phyloP scores from a whole-genome alignment of 2,113 vertebrate genomes.

The Phaethornis superciliosus region DNA sequence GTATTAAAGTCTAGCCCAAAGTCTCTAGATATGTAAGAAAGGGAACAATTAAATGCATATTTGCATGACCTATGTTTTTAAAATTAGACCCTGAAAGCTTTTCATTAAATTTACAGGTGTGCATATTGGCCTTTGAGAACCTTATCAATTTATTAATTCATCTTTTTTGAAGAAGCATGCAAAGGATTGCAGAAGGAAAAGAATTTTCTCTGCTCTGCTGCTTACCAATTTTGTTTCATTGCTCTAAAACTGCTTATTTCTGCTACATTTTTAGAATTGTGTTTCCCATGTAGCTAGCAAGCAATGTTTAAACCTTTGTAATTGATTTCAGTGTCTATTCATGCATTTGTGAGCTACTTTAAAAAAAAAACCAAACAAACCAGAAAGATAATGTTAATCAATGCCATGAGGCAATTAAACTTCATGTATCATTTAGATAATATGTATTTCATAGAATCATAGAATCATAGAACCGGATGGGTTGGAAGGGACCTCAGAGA shows the following conservation, averaged over 20 bases:
- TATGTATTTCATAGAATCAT: too few relatives aligned
- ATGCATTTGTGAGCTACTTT: not conserved
- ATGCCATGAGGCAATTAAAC: not conserved
- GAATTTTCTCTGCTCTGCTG: not conserved
- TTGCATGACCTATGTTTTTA: not conserved
- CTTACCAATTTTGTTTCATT: not conserved
- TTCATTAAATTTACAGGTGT: not conserved
- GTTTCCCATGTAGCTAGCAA: not conserved
- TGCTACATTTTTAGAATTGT: not conserved
- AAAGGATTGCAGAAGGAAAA: not conserved
- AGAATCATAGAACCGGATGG: too few relatives aligned
- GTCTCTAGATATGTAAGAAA: not conserved
- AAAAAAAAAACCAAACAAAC: not conserved
- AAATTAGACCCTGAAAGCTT: not conserved
- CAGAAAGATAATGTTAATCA: not conserved
- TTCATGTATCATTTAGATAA: not conserved
- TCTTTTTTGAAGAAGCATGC: not conserved
- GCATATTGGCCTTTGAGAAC: not conserved
- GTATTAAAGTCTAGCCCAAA: not conserved
- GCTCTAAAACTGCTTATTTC: not conserved
- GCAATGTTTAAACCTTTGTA: not conserved
- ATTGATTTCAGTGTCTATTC: not conserved
- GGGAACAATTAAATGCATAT: not conserved
- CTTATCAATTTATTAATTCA: not conserved
- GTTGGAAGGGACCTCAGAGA: too few relatives aligned